Evolutionary conservation across 1,140 invertebrate genomes (phyloP).

Genomic region (Lerema accius): DNA sequence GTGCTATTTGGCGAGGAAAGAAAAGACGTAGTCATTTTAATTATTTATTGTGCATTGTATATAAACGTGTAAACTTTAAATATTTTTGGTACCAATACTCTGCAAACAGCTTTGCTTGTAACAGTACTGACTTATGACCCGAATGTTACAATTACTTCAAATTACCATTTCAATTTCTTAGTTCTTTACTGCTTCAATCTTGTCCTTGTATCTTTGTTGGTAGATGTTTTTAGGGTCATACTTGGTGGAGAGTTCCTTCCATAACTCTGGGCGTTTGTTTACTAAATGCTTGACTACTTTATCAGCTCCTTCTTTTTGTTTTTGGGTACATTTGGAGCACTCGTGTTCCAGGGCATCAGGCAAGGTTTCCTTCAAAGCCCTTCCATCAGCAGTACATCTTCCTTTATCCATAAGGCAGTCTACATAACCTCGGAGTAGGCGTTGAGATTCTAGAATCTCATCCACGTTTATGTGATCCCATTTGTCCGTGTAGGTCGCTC

Average conservation of each 20-base stretch:
- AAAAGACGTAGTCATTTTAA: too few relatives aligned
- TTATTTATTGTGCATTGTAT: slow-evolving; percentile 2
- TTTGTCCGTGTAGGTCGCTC: slow-evolving; percentile 87
- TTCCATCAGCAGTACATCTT: slow-evolving; percentile 88
- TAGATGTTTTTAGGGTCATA: slow-evolving; percentile 87
- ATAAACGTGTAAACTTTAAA: slow-evolving; percentile 2
- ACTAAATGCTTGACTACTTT: slow-evolving; percentile 84
- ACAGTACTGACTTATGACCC: not conserved
- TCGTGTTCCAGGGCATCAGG: slow-evolving; percentile 86
- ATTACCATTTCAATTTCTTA: too few relatives aligned
- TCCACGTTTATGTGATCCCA: slow-evolving; percentile 90
- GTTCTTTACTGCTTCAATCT: slow-evolving; percentile 71
- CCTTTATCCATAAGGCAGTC: slow-evolving; percentile 88
- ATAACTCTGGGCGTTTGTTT: slow-evolving; percentile 84
- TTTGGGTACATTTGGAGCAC: slow-evolving; percentile 86
- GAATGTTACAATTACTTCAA: too few relatives aligned
- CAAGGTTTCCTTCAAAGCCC: slow-evolving; percentile 87
- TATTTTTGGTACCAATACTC: slow-evolving; percentile 1
- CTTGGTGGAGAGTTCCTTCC: slow-evolving; percentile 84
- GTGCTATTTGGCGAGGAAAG: too few relatives aligned
- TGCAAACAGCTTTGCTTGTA: slow-evolving; percentile 4
- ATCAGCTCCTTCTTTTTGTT: slow-evolving; percentile 84
- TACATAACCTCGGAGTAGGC: slow-evolving; percentile 87
- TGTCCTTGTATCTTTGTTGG: slow-evolving; percentile 83
- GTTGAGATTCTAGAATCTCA: slow-evolving; percentile 87